Evolutionary conservation across 1,140 invertebrate species (phyloP).

Genomic region (Ceratosolen fusciceps): DNA sequence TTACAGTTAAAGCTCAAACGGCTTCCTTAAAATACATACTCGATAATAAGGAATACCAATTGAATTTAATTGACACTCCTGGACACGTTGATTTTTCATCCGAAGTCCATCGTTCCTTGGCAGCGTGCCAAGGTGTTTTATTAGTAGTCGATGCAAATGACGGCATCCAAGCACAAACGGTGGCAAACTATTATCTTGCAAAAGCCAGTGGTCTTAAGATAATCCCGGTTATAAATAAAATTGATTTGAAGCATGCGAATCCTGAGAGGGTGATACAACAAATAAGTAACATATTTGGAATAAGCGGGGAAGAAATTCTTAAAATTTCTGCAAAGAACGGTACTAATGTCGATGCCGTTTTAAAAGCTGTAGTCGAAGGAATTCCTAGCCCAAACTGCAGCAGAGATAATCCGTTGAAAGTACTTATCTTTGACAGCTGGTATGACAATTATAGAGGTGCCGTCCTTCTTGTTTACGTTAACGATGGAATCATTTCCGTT

Average conservation of each 20-base stretch:
- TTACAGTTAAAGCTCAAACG: conserved; percentile 98
- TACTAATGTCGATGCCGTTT: conserved; percentile 82
- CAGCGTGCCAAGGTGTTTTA: conserved; percentile 95
- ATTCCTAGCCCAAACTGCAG: conserved; percentile 83
- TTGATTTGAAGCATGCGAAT: conserved; percentile 93
- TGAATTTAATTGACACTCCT: conserved; percentile 98
- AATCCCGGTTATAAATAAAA: conserved; percentile 97
- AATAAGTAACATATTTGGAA: conserved; percentile 87
- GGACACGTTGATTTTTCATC: conserved; percentile 99
- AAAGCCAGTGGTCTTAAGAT: conserved; percentile 86
- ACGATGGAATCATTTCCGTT: conserved; percentile 80
- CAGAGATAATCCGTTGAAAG: conserved; percentile 78
- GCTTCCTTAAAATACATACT: conserved; percentile 88
- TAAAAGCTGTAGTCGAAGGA: conserved; percentile 83
- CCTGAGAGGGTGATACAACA: conserved; percentile 86
- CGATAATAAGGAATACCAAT: conserved; percentile 81
- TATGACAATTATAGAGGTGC: conserved; percentile 91
- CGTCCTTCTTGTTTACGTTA: conserved; percentile 84
- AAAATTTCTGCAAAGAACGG: conserved; percentile 92
- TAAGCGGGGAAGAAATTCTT: conserved; percentile 79
- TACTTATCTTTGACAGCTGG: conserved; percentile 95
- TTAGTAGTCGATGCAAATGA: conserved; percentile 97
- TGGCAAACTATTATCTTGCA: conserved; percentile 96
- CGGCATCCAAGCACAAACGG: conserved; percentile 97
- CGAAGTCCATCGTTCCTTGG: conserved; percentile 93